phyloP scores from a whole-genome alignment of 2,888 invertebrate species.

The Agelastica alni region DNA sequence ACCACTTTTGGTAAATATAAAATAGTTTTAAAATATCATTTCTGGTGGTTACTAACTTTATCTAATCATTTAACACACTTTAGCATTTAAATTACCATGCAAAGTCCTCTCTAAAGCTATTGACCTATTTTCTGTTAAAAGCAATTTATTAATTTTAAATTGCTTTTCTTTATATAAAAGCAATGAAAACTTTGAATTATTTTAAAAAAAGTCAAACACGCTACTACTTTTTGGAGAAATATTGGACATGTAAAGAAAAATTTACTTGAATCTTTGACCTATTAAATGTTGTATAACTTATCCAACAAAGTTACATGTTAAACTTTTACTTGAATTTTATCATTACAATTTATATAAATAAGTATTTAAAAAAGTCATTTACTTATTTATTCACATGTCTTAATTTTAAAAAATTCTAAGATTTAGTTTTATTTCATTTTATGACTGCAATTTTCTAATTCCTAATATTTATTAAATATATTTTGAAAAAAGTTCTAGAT shows the following conservation, averaged over 20 bases:
- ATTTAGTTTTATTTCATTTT: no score
- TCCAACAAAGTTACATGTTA: no score
- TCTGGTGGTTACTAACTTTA: not conserved
- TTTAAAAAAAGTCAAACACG: no score
- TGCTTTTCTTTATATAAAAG: not conserved
- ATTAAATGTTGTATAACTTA: constrained; percentile 18
- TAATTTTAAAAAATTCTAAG: no score
- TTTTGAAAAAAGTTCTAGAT: no score
- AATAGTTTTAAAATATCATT: not conserved
- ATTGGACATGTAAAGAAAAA: not conserved
- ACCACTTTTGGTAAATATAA: constrained; percentile 76
- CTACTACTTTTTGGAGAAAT: no score
- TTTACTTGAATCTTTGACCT: constrained; percentile 7
- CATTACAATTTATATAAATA: no score
- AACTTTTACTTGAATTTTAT: no score
- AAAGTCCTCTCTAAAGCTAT: constrained; percentile 1
- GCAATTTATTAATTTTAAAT: not conserved
- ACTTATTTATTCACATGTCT: no score
- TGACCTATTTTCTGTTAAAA: constrained; percentile 15
- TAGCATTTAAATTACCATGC: constrained; percentile 11
- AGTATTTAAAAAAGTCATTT: no score
- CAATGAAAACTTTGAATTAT: not conserved
- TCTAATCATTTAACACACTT: not conserved
- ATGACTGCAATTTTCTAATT: no score
- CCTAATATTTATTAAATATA: no score